Conservation (phyloP, 2,797 vertebrate species). For the Corythornis leucogaster region DNA sequence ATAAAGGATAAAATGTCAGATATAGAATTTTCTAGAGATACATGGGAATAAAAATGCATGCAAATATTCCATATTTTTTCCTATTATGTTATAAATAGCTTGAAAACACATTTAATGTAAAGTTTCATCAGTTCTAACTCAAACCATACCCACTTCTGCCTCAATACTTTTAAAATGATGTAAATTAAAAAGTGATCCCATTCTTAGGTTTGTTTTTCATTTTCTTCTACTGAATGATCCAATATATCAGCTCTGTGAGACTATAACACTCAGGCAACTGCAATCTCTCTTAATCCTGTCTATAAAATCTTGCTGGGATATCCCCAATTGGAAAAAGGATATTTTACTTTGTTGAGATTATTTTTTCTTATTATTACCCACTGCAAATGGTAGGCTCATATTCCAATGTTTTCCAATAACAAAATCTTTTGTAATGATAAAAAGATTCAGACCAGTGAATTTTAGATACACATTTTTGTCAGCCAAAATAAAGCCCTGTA, state of each 20-base stretch:
- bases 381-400: not conserved
- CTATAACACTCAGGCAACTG: not conserved
- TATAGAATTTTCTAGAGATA: not conserved
- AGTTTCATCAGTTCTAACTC: not conserved
- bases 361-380: conserved; percentile 24
- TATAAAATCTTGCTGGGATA: conserved; percentile 33
- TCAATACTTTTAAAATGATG: not conserved
- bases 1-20: not conserved
- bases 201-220: not conserved
- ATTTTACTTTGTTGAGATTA: conserved; percentile 43
- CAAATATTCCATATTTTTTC: not conserved
- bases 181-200: not conserved
- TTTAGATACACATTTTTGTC: conserved; percentile 1
- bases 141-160: not conserved
- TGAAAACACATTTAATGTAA: not conserved
- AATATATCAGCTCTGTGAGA: not conserved
- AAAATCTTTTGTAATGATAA: conserved; percentile 27
- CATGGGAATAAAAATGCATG: not conserved
- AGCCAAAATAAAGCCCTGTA: not conserved
- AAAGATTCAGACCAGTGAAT: conserved; percentile 21
- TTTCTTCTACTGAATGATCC: not conserved
- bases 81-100: not conserved
- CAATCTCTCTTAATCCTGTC: not conserved
- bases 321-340: conserved; percentile 37
- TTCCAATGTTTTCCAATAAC: not conserved